Base-by-base conservation (phyloP, 2,113 vertebrate species). In the Nycticryphes semicollaris region DNA sequence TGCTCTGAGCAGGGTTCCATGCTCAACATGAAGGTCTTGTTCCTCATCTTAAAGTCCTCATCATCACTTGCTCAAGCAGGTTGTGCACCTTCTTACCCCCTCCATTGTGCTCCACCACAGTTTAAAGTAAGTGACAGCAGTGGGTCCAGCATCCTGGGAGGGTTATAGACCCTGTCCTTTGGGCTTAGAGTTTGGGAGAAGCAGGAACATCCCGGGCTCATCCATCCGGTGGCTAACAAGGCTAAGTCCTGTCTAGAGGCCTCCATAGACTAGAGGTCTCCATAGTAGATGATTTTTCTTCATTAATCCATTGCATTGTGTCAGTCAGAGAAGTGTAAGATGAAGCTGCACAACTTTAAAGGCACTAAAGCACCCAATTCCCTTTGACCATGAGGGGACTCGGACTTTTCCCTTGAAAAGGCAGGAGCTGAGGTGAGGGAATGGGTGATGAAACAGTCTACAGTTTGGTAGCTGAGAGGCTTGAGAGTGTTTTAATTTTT, bases 1-100 rank as follows among this genome's bases (percentile, higher is more conserved):
- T 0, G 0, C 35, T 17, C 13, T 0, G 0, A 51, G 20, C 1
- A 0, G 27, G 39, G 75, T 6, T 20, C 25, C 45, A 9, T 0
- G 1, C 21, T 27, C 54, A 60, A 1, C 25, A 23, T 12, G 17
- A 73, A 37, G 10, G 22, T n/a, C 33, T 90, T 59, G 17, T 27
- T 73, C 6, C n/a, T 69, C 43, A 6, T 50, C 15, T 62, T 50
- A 16, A 91, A 64, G 7, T 48, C 14, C 33, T 64, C 43, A 11
- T 60, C 13, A 8, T 30, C 24, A 66, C 31, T 80, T 66, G 15
- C 28, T 79, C 35, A 39, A 59, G 69, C 28, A 81, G 28, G 7
- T 10, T 57, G 37, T 20, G 74, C 41, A 81, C 23, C 4, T 76
- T 67, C 76, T 76, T 83, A 77, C 4, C 21, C 22, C 9, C 43